Conservation (phyloP, 2,797 vertebrate genomes). For the Hafferia zeledoni region DNA sequence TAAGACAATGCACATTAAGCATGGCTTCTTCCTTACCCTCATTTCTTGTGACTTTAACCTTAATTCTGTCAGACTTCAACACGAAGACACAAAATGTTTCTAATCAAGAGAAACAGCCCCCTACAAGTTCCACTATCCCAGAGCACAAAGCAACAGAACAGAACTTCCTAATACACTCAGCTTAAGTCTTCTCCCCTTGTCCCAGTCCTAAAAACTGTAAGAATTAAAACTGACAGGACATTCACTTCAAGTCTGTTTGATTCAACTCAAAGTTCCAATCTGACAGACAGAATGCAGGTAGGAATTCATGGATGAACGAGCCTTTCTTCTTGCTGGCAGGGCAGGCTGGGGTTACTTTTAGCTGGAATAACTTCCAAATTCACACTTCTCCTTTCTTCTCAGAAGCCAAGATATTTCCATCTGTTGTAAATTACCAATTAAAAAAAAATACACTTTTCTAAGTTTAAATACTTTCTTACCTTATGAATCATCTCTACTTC, state of each 20-base stretch:
- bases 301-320: neutral
- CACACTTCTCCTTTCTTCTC: neutral
- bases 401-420: neutral
- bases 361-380: neutral
- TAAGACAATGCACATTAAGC: neutral
- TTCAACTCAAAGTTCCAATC: neutral
- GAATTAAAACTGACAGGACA: neutral
- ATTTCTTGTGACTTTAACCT: neutral
- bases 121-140: neutral
- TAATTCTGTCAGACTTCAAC: neutral
- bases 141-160: neutral
- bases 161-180: neutral
- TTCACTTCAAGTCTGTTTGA: neutral
- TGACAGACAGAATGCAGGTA: neutral
- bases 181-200: neutral
- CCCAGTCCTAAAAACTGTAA: neutral
- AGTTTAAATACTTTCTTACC: conserved; percentile 67
- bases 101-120: neutral
- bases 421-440: neutral
- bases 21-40: neutral
- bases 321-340: neutral
- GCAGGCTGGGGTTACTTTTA: neutral
- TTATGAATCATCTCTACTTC: conserved; percentile 87
- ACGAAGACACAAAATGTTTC: neutral
- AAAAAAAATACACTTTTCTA: rapidly evolving